Conservation (phyloP, 2,797 vertebrate species). For the Danio kyathit region DNA sequence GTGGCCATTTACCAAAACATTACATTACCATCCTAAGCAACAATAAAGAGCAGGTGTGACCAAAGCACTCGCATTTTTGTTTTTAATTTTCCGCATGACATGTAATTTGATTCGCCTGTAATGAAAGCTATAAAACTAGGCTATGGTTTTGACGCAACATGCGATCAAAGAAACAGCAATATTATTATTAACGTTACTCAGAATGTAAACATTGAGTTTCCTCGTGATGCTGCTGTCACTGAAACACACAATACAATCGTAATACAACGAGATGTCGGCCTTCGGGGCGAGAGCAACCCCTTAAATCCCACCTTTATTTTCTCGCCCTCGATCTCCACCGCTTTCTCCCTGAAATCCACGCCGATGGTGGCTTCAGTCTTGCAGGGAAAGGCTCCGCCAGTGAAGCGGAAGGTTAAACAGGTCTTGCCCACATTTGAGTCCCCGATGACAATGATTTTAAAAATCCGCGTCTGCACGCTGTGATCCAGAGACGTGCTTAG, state of each 20-base stretch:
- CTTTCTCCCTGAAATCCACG: conserved; percentile 95
- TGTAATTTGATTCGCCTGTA: not conserved
- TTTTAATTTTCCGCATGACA: not conserved
- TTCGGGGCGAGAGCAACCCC: conserved; percentile 32
- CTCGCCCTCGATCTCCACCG: conserved; percentile 93
- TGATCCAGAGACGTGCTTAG: conserved; percentile 83
- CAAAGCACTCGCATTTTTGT: not conserved
- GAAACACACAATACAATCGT: conserved; percentile 17
- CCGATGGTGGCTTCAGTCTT: conserved; percentile 98
- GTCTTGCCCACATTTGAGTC: conserved; percentile 98
- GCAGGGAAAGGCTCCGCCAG: conserved; percentile 92
- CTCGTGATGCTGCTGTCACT: not conserved
- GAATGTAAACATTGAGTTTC: conserved; percentile 29
- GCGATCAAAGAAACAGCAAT: not conserved
- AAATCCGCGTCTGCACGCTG: conserved; percentile 92
- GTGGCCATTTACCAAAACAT: not conserved
- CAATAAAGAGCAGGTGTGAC: not conserved
- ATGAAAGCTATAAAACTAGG: not conserved
- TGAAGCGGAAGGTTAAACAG: conserved; percentile 97
- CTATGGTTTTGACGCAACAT: not conserved
- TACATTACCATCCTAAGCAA: not conserved
- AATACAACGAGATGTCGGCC: conserved; percentile 31
- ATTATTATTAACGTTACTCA: not conserved
- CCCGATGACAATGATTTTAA: conserved; percentile 98
- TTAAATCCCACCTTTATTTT: conserved; percentile 89